Evolutionary conservation across 1,140 invertebrate genomes (phyloP).

Genomic region (Procambarus virginalis): DNA sequence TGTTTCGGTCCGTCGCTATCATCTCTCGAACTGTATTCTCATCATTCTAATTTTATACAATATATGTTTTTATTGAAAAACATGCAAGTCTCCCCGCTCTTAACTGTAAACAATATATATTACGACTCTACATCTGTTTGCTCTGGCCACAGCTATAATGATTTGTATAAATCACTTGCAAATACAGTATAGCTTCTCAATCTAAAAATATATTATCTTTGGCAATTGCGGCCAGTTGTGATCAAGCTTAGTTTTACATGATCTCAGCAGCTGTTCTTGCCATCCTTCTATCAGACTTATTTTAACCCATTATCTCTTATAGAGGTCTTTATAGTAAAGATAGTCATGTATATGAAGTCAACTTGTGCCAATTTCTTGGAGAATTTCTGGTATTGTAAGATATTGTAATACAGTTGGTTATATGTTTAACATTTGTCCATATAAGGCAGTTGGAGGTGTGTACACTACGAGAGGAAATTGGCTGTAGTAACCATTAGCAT

Average conservation of each 20-base stretch:
- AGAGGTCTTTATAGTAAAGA: constrained; percentile 20
- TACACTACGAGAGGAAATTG: background rate
- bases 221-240: background rate
- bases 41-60: no score
- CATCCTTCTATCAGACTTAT: background rate
- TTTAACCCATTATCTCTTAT: background rate
- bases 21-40: no score
- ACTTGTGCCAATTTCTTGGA: constrained; percentile 30
- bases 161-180: no score
- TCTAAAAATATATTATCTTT: background rate
- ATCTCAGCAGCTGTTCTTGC: background rate
- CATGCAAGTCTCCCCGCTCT: no score
- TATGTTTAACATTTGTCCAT: constrained; percentile 10
- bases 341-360: constrained; percentile 18
- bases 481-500: background rate
- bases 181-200: no score
- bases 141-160: no score
- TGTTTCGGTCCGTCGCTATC: no score
- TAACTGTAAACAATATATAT: no score
- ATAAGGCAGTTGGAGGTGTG: background rate
- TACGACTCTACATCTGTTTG: no score
- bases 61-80: no score
- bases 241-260: background rate
- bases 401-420: constrained; percentile 19
- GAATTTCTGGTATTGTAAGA: constrained; percentile 33